A percentile compares a stretch with the other conserved stretches of the same genome.
Evolutionary conservation across 2,797 vertebrate species (phyloP).

Genomic region (Oceanodroma leucorhoa): DNA sequence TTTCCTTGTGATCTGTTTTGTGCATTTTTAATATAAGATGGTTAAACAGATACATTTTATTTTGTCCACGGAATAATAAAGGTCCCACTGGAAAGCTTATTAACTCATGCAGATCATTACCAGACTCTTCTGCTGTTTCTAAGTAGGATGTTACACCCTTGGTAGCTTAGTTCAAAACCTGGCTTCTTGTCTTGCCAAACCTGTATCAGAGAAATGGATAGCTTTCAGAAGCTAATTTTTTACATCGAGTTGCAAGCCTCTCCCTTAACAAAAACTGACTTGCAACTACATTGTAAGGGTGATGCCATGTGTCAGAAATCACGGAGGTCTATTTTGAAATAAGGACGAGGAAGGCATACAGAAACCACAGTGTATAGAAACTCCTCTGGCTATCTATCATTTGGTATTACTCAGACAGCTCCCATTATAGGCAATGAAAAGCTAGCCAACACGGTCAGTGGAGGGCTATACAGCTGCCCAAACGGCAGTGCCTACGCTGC

Average conservation of each 20-base stretch:
- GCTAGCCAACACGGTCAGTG: rapidly evolving
- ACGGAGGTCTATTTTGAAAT: background rate
- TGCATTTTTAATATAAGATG: background rate
- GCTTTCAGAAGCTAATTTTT: background rate
- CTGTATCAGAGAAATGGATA: background rate
- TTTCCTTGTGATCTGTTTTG: background rate
- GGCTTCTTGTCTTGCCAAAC: background rate
- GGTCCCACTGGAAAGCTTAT: background rate
- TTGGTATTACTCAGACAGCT: background rate
- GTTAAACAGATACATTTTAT: background rate
- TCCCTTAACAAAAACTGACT: background rate
- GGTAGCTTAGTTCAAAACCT: background rate
- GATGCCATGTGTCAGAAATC: background rate
- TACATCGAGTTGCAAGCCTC: background rate
- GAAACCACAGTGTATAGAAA: background rate
- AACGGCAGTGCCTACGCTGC: rapidly evolving
- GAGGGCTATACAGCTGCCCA: background rate
- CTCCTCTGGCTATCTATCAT: background rate
- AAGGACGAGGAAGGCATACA: background rate
- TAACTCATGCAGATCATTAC: background rate
- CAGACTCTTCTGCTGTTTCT: background rate
- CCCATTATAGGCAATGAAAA: background rate
- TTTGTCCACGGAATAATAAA: background rate
- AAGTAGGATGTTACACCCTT: background rate
- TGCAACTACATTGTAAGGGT: background rate